These are phyloP conservation scores for Oscheius myriophilus DNA, from an alignment of 2,888 invertebrate genomes.

Conservation along the genomic window DNA sequence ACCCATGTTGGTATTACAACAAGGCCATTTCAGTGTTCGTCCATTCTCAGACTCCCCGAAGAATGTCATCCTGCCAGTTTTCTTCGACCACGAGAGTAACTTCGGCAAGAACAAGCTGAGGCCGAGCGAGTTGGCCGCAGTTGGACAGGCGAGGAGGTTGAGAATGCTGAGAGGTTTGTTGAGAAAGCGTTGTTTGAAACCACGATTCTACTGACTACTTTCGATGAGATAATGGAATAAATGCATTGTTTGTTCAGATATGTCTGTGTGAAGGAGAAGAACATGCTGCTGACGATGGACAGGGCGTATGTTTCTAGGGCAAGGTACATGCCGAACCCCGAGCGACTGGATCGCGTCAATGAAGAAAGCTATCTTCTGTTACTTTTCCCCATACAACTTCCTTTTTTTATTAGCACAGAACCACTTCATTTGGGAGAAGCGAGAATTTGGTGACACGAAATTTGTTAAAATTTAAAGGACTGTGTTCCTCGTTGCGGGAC, in stretches of 20 bases:
- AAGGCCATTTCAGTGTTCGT: background rate
- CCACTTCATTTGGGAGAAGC: too few relatives aligned
- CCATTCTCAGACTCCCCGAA: background rate
- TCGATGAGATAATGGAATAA: too few relatives aligned
- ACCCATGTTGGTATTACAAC: background rate
- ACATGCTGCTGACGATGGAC: conserved; percentile 95
- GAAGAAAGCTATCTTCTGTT: too few relatives aligned
- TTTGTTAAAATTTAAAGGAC: too few relatives aligned
- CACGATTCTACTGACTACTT: too few relatives aligned
- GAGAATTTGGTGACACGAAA: too few relatives aligned
- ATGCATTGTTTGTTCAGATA: too few relatives aligned
- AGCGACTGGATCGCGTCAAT: conserved; percentile 66
- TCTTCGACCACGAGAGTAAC: conserved; percentile 64
- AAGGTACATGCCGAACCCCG: conserved; percentile 65
- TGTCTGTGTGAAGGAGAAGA: conserved; percentile 89
- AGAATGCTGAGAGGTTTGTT: background rate
- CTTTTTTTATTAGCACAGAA: too few relatives aligned
- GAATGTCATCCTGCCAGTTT: conserved; percentile 35
- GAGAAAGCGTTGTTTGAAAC: too few relatives aligned
- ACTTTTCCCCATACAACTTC: too few relatives aligned
- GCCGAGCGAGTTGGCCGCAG: conserved; percentile 71
- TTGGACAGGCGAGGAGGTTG: conserved; percentile 89
- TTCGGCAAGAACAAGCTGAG: conserved; percentile 57
- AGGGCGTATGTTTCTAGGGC: conserved; percentile 76
- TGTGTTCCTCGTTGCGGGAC: too few relatives aligned